Evolutionary conservation across 2,888 invertebrate species (phyloP), one percentile per base, ranked within the genome.

Genomic region (Stenchaetothrips biformis): DNA sequence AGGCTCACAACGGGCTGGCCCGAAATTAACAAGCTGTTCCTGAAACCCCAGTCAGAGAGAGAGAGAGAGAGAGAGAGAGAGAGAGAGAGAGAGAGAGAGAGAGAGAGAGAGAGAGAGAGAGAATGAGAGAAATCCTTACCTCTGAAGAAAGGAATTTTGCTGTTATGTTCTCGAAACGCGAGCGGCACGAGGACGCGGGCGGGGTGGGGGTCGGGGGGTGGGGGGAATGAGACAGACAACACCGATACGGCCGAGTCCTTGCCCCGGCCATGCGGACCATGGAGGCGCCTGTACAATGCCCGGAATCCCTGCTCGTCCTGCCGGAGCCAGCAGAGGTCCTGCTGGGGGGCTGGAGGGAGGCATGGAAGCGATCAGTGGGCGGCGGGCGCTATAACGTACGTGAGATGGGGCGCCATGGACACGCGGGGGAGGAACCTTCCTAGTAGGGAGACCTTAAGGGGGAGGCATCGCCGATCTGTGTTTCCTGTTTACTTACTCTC

Each of bases 401-500:
- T 74, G 67, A 25, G 67, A 74, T 74, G 25, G 67, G 25, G 67
- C 1, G 67, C 21, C 21, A 11, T 25, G 67, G 67, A 2, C 9
- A 25, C 11, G 67, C 11, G 67, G 25, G 67, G 7, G 67, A 21
- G 59, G 9, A n/a, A n/a, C n/a, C n/a, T n/a, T n/a, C n/a, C n/a
- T n/a, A n/a, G n/a, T n/a, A n/a, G 67, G 21, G 67, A 67, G 62
- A 53, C 53, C 53, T 9, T 53, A 53, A 67, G 67, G 21, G 67
- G 67, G 21, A n/a, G 21, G 67, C 67, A 74, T 74, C 25, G 25
- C 67, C 67, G 67, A 74, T 74, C 67, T 21, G 67, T 74, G 67
- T 74, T 21, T 74, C 67, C 25, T 74, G 67, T 74, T 74, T 21
- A 74, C 67, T 74, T 25, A 74, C 67, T 74, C 67, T 74, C 67